Evolutionary conservation across 2,888 invertebrate genomes (phyloP).

Genomic region (Leptinotarsa haldemani): DNA sequence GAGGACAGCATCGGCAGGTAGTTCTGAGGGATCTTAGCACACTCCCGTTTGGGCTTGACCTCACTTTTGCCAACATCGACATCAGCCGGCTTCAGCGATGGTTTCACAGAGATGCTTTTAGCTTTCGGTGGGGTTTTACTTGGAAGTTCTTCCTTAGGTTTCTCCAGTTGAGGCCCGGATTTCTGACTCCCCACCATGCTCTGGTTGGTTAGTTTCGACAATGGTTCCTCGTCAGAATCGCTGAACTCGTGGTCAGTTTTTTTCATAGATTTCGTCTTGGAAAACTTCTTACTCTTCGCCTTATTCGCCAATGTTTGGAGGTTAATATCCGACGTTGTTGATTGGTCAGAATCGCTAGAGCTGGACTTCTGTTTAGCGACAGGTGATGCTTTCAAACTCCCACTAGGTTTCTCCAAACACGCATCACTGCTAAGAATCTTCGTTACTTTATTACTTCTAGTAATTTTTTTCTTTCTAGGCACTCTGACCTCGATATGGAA

Average conservation of each 20-base stretch:
- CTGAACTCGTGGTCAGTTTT: conserved; percentile 62
- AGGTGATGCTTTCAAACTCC: not conserved
- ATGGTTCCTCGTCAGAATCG: conserved; percentile 76
- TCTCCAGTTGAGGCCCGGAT: conserved; percentile 33
- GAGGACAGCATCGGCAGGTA: conserved; percentile 63
- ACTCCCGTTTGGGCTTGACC: conserved; percentile 62
- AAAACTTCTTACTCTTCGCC: conserved; percentile 52
- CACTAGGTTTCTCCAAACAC: conserved; percentile 26
- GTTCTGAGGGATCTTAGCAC: conserved; percentile 62
- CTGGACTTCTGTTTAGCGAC: conserved; percentile 2
- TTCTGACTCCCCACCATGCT: conserved; percentile 42
- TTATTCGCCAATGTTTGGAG: conserved; percentile 47
- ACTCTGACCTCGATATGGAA: conserved; percentile 52
- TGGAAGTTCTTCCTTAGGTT: conserved; percentile 35
- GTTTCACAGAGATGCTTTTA: conserved; percentile 30
- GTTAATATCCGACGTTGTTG: conserved; percentile 54
- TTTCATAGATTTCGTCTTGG: conserved; percentile 53
- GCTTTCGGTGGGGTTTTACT: conserved; percentile 25
- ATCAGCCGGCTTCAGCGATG: conserved; percentile 31
- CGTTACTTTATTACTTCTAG: conserved; percentile 45
- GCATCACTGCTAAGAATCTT: conserved; percentile 16
- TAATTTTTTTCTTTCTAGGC: conserved; percentile 53
- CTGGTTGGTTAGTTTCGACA: conserved; percentile 69
- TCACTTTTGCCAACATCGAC: conserved; percentile 36
- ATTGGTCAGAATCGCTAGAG: conserved; percentile 52